These are phyloP conservation scores for Ophiodon elongatus DNA, from an alignment of 2,113 vertebrate species.

Conservation along the genomic window DNA sequence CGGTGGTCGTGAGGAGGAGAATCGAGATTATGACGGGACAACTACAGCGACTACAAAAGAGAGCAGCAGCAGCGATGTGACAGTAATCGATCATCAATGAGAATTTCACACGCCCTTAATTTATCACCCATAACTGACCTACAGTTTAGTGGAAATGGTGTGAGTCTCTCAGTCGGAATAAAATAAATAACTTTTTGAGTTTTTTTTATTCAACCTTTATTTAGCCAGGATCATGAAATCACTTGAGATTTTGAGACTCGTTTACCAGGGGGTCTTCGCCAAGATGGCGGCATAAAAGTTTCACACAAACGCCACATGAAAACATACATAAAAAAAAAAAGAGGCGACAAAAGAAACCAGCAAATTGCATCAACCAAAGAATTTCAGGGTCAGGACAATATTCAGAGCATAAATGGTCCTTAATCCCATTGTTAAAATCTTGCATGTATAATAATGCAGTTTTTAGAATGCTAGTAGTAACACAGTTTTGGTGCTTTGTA, in stretches of 20 bases:
- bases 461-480: background rate
- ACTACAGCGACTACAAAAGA: slow-evolving; percentile 5
- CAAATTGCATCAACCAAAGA: background rate
- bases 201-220: background rate
- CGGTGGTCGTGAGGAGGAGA: slow-evolving; percentile 27
- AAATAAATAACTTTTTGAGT: background rate
- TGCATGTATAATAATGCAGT: background rate
- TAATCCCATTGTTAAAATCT: no score
- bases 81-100: background rate
- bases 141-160: background rate
- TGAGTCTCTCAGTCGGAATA: background rate
- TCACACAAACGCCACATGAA: background rate
- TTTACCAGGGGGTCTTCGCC: background rate
- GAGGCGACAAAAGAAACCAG: background rate
- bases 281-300: background rate
- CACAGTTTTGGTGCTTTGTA: background rate
- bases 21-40: slow-evolving; percentile 17
- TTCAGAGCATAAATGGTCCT: background rate
- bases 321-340: background rate
- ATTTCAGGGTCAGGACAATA: background rate
- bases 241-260: background rate
- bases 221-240: background rate
- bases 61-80: background rate
- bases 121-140: background rate
- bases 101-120: background rate